These are phyloP conservation scores for honey bee (Apis mellifera) DNA, from an alignment of 1,140 invertebrate genomes.

Conservation along the genomic window DNA sequence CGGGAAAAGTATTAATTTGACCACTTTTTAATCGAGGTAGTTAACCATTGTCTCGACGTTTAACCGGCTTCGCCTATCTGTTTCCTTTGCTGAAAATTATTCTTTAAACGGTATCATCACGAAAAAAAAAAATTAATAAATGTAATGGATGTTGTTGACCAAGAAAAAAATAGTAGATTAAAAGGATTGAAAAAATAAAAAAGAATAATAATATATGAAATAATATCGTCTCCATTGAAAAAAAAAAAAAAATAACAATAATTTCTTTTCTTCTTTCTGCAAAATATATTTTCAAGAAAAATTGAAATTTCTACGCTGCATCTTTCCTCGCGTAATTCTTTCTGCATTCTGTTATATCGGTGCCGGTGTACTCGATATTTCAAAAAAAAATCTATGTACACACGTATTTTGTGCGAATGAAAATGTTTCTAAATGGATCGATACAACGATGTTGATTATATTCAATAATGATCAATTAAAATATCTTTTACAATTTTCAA, in stretches of 20 bases:
- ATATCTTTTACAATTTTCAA: no score
- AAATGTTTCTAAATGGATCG: no score
- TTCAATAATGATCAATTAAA: background rate
- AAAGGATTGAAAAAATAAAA: no score
- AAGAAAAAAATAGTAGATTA: background rate
- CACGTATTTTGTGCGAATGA: background rate
- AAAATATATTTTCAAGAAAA: background rate
- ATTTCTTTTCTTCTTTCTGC: background rate
- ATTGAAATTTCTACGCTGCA: background rate
- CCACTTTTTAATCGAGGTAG: conserved; percentile 13
- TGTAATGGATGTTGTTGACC: background rate
- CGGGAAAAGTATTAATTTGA: background rate
- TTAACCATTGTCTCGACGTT: background rate
- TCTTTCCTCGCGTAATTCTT: background rate
- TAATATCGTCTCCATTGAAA: background rate
- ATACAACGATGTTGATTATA: background rate
- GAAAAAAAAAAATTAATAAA: background rate
- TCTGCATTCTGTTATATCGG: background rate
- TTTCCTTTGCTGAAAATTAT: background rate
- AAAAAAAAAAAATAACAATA: no score
- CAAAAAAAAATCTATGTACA: background rate
- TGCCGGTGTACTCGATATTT: background rate
- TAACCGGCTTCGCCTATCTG: background rate
- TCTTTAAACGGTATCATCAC: background rate
- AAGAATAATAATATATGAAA: background rate